phyloP scores from a whole-genome alignment of 2,888 invertebrate species.

The Coenonympha glycerion region DNA sequence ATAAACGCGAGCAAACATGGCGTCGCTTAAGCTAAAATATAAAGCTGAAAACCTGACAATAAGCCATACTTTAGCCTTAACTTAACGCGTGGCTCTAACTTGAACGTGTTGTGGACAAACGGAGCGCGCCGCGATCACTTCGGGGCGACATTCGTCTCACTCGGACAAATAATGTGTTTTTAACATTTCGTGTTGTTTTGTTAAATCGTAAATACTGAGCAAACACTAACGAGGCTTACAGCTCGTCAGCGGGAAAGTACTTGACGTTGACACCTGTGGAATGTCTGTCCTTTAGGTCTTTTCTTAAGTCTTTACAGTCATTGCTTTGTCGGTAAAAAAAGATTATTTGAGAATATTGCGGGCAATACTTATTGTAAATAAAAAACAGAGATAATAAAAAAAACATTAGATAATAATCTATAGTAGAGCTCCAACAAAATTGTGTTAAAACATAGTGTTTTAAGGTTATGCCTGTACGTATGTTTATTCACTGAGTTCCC shows the following conservation, averaged over 20 bases:
- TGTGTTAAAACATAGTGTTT: no score
- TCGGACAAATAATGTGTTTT: conserved; percentile 75
- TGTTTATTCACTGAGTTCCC: no score
- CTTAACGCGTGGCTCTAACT: conserved; percentile 59
- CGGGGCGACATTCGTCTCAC: conserved; percentile 73
- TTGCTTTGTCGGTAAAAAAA: background rate
- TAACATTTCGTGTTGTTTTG: conserved; percentile 76
- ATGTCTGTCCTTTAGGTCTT: conserved; percentile 50
- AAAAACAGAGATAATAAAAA: no score
- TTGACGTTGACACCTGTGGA: conserved; percentile 48
- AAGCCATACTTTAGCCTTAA: conserved; percentile 61
- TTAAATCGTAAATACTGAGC: conserved; percentile 74
- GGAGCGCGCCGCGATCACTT: conserved; percentile 60
- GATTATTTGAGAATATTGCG: background rate
- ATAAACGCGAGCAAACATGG: conserved; percentile 66
- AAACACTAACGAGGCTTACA: conserved; percentile 53
- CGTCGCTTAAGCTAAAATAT: conserved; percentile 36
- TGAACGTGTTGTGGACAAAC: conserved; percentile 72
- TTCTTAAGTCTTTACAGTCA: conserved; percentile 3
- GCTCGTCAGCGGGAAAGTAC: conserved; percentile 53
- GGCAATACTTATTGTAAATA: no score
- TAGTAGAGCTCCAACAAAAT: no score
- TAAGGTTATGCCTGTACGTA: no score
- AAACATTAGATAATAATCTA: no score
- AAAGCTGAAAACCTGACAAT: conserved; percentile 66